These are phyloP conservation scores for Azemiops feae DNA, from an alignment of 2,113 vertebrate genomes.

Conservation along the genomic window DNA sequence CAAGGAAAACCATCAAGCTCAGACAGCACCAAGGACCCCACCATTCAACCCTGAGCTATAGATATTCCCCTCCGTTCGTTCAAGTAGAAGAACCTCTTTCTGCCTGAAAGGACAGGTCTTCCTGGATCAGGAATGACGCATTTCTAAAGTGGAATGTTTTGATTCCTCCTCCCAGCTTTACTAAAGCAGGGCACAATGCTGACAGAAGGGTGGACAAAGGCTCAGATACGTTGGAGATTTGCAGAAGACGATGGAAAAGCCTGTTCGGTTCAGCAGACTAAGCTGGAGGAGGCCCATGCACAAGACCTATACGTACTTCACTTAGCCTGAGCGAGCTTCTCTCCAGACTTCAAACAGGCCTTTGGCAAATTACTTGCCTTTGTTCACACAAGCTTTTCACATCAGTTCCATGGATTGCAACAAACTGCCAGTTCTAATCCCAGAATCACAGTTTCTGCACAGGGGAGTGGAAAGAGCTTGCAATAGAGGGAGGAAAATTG, in stretches of 20 bases:
- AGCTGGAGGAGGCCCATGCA: background rate
- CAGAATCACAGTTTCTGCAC: background rate
- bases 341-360: too few relatives aligned
- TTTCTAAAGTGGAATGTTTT: background rate
- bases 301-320: background rate
- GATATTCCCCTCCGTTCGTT: background rate
- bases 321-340: background rate
- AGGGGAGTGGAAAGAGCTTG: background rate
- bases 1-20: background rate
- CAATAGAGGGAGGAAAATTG: background rate
- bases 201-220: too few relatives aligned
- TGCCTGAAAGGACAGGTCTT: background rate
- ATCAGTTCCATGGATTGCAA: background rate
- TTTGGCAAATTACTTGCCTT: background rate
- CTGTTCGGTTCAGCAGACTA: background rate
- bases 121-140: background rate
- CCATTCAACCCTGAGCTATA: background rate
- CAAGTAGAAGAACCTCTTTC: background rate
- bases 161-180: background rate
- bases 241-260: too few relatives aligned
- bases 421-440: background rate
- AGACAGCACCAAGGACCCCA: background rate
- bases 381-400: background rate
- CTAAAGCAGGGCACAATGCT: too few relatives aligned
- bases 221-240: background rate